Base-by-base conservation (phyloP, 1,140 invertebrate genomes). In the Achroia grisella region DNA sequence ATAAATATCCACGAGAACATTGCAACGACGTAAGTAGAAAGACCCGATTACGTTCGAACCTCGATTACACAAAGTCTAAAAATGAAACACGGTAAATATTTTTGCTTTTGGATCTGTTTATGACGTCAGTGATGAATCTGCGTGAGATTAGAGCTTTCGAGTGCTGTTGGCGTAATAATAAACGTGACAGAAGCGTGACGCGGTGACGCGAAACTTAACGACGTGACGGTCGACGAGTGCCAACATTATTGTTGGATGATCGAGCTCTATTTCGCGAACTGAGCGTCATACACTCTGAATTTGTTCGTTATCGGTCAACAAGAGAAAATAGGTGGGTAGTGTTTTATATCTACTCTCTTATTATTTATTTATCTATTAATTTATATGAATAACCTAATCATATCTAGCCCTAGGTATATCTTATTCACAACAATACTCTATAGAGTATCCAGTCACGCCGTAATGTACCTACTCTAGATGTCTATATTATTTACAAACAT, bases 121-220 rank as follows among this genome's bases (percentile, higher is more conserved):
- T 36, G 51, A 71, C 76, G 76, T 77, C 69, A 76, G 52, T 71
- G 72, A 73, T 75, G 64, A 71, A 71, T 76, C 52, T 68, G 56
- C 51, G 48, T 53, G 51, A 68, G 62, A 76, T 74, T 74, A 73
- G 62, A 64, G 50, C 59, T 71, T 56, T 73, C 62, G 62, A 70
- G 67, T 67, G 67, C 51, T 43, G 50, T 41, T 42, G 41, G 62
- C 42, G 64, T 75, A 77, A 79, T 80, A 74, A 75, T 80, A 77
- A 73, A 65, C 50, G 64, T 78, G 75, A 74, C 60, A 66, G 47
- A 34, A 43, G 44, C 41, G 58, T 78, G 72, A 73, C 71, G 73
- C 51, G 62, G 33, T 28, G 12, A 33, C 33, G 30, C 36, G 39
- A 11, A 27, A 30, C 39, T 36, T 50, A 34, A 36, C 28, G 40